Percentiles rank a stretch among this genome's conserved stretches.
Evolutionary conservation across 2,113 vertebrate species (phyloP).

Genomic region (Notothenia rossii): DNA sequence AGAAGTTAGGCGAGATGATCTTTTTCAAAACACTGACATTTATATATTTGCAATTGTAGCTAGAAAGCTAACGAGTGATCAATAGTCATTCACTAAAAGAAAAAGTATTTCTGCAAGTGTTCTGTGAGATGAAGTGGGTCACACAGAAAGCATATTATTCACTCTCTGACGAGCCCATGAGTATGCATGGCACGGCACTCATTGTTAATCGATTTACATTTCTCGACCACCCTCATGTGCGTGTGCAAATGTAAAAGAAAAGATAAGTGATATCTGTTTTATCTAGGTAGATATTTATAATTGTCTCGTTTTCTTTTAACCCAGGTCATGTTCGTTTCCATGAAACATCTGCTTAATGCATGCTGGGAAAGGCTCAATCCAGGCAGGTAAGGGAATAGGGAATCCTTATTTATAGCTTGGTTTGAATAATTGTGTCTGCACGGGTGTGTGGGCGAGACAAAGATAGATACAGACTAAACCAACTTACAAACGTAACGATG

Average conservation of each 20-base stretch:
- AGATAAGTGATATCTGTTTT: not conserved
- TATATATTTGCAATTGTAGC: slow-evolving; percentile 2
- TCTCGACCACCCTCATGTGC: not conserved
- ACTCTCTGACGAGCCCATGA: slow-evolving; percentile 34
- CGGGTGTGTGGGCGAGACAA: not conserved
- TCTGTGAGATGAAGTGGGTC: slow-evolving; percentile 24
- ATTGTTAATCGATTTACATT: slow-evolving; percentile 41
- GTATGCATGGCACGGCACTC: slow-evolving; percentile 25
- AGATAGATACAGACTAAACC: not conserved
- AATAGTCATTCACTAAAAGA: slow-evolving; percentile 31
- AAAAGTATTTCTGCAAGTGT: slow-evolving; percentile 5
- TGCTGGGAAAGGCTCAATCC: slow-evolving; percentile 5
- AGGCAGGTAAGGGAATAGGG: not conserved
- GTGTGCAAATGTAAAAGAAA: slow-evolving; percentile 6
- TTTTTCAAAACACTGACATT: slow-evolving; percentile 3
- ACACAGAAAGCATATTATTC: slow-evolving; percentile 42
- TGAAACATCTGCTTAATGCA: not conserved
- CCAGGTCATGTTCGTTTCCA: not conserved
- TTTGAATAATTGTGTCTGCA: slow-evolving; percentile 1
- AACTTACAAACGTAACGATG: not conserved
- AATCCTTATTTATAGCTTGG: not conserved
- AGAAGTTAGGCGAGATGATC: not conserved
- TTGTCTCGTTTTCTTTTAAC: not conserved
- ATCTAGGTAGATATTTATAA: not conserved
- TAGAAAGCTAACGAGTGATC: slow-evolving; percentile 13